phyloP scores from a whole-genome alignment of 2,797 vertebrate genomes.

The Mus minutoides region DNA sequence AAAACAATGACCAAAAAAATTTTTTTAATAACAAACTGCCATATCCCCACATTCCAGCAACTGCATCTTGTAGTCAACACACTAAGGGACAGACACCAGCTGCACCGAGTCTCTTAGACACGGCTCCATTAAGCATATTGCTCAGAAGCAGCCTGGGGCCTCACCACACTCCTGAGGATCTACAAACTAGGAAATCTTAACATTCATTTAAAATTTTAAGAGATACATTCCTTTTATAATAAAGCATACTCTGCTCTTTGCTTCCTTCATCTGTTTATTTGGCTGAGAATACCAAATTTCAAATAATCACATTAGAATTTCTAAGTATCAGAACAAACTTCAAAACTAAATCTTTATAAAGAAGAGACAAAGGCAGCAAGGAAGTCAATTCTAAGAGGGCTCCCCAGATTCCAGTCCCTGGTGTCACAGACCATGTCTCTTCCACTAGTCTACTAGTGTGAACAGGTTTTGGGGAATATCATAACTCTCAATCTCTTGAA shows the following conservation, averaged over 20 bases:
- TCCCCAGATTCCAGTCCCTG: not conserved
- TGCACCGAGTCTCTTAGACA: constrained; percentile 7
- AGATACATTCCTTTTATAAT: not conserved
- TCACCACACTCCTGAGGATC: not conserved
- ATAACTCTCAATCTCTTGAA: constrained; percentile 30
- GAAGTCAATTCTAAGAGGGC: not conserved
- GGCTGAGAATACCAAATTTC: constrained; percentile 48
- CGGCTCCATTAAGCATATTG: not conserved
- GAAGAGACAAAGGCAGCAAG: not conserved
- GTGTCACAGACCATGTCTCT: not conserved
- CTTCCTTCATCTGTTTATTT: constrained; percentile 46
- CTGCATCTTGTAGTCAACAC: not conserved
- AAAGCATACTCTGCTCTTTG: constrained; percentile 25
- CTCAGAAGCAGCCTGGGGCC: constrained; percentile 22
- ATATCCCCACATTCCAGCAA: not conserved
- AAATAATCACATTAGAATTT: constrained; percentile 36
- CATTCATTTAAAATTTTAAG: not conserved
- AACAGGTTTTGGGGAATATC: not conserved
- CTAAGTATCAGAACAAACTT: constrained; percentile 25
- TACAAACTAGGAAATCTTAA: constrained; percentile 52
- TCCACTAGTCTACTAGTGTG: not conserved
- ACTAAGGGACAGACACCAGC: not conserved
- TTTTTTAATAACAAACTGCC: not conserved
- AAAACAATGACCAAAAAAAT: constrained; percentile 33
- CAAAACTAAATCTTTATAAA: constrained; percentile 47